Conservation (phyloP, 1,140 invertebrate species). For the Pogonognathellus flavescens region DNA sequence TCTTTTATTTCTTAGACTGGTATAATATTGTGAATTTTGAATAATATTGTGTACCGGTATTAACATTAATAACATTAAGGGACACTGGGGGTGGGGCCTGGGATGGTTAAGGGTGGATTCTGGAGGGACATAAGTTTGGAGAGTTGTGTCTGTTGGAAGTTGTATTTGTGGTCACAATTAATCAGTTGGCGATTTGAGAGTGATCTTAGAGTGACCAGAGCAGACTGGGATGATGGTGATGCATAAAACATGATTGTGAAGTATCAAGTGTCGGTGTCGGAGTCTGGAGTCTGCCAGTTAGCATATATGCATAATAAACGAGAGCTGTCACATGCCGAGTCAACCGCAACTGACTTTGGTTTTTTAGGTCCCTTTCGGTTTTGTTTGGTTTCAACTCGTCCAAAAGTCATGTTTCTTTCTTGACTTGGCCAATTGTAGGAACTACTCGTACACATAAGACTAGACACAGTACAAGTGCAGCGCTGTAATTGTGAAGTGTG, state of each 20-base stretch:
- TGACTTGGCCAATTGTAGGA: not conserved
- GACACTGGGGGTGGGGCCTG: too few species aligned
- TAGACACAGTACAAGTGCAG: slow-evolving; percentile 5
- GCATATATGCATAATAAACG: slow-evolving; percentile 26
- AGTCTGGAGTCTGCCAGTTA: not conserved
- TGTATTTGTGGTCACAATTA: too few species aligned
- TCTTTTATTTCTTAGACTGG: too few species aligned
- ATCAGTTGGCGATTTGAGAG: too few species aligned
- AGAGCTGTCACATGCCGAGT: not conserved
- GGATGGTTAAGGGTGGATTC: too few species aligned
- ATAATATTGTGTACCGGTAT: too few species aligned
- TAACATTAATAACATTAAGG: too few species aligned
- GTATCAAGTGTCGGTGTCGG: not conserved
- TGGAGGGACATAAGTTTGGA: too few species aligned
- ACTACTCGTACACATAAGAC: too few species aligned
- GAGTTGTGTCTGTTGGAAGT: too few species aligned
- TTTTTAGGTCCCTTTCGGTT: slow-evolving; percentile 8
- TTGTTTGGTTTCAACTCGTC: not conserved
- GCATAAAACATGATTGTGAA: slow-evolving; percentile 22
- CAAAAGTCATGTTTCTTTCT: slow-evolving; percentile 11
- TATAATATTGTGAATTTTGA: too few species aligned
- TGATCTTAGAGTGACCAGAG: slow-evolving; percentile 2
- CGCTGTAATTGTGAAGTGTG: slow-evolving; percentile 7
- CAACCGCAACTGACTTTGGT: slow-evolving; percentile 25
- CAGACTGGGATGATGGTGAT: not conserved